Evolutionary conservation across 1,140 invertebrate genomes (phyloP).

Genomic region (Adelges cooleyi): DNA sequence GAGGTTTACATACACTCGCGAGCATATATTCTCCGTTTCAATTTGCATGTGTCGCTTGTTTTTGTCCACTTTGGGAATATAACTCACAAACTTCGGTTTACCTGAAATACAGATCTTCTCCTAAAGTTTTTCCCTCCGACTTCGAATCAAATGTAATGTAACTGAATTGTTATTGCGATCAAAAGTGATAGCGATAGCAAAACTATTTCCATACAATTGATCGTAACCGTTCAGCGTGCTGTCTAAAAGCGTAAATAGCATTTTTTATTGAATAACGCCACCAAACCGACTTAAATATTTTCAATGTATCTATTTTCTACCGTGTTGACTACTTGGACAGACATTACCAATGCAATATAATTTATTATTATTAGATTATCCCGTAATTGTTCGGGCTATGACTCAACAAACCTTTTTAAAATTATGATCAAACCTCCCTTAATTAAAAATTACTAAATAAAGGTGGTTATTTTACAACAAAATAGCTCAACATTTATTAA

Average conservation of each 20-base stretch:
- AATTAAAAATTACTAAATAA: too few relatives aligned
- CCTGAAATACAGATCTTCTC: constrained; percentile 17
- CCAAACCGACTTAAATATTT: too few relatives aligned
- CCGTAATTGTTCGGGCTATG: too few relatives aligned
- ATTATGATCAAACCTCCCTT: too few relatives aligned
- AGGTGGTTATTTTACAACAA: too few relatives aligned
- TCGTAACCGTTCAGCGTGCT: background rate
- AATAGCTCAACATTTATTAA: too few relatives aligned
- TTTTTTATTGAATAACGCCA: too few relatives aligned
- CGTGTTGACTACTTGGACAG: too few relatives aligned
- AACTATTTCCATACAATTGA: constrained; percentile 1
- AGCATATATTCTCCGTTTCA: constrained; percentile 16
- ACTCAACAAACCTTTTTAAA: too few relatives aligned
- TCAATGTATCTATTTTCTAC: too few relatives aligned
- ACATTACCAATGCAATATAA: too few relatives aligned
- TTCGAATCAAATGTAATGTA: constrained; percentile 8
- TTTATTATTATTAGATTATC: too few relatives aligned
- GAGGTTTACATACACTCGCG: background rate
- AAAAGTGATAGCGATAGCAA: constrained; percentile 24
- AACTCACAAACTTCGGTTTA: constrained; percentile 29
- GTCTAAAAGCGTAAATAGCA: background rate
- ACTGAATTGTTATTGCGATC: constrained; percentile 15
- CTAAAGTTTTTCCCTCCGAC: background rate
- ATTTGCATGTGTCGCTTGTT: constrained; percentile 28
- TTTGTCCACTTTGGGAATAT: constrained; percentile 29